Base-by-base conservation (phyloP, 2,113 vertebrate species). In the Megaceryle torquata region DNA sequence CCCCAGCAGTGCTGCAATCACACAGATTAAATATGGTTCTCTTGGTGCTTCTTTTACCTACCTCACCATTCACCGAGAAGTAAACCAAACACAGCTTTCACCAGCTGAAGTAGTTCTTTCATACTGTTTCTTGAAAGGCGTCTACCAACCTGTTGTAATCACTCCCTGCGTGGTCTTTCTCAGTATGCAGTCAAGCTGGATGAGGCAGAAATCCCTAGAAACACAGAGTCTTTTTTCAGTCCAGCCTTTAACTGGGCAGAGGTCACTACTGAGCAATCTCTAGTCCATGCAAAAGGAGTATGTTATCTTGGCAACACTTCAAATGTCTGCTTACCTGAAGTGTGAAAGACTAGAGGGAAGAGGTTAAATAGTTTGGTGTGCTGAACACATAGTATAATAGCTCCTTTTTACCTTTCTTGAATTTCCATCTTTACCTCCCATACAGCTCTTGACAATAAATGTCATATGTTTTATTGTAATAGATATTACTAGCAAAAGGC, bases 401-500 rank as follows among this genome's bases (percentile, higher is more conserved):
- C 44, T 84, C 19, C 11, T 68, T 93, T 75, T 48, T 31, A 71
- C 82, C 43, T 91, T 65, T 31, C 65, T 39, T 75, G 37, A 70
- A 61, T 91, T 89, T 96, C 67, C n/a, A 22, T 76, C 64, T 77
- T 1, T 67, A 56, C 63, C 44, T 65, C 28, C 29, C 0, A 0
- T 37, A 59, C 35, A 69, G 35, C 37, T 61, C 70, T 84, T 71
- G 41, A 91, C 65, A 91, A 82, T 59, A 87, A 75, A 69, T 43
- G 31, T 84, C 31, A 7, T 91, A 51, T 41, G 59, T 76, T 91
- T 91, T 71, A 82, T 59, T 85, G 57, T 74, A 63, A 87, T 77
- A 72, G 83, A 39, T 79, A 87, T 65, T 86, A 87, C 59, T 33
- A 65, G n/a, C n/a, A 93, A 80, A 94, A 89, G 33, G n/a, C 80